Evolutionary conservation across 2,888 invertebrate species (phyloP).

Genomic region (Aleiodes alternator): DNA sequence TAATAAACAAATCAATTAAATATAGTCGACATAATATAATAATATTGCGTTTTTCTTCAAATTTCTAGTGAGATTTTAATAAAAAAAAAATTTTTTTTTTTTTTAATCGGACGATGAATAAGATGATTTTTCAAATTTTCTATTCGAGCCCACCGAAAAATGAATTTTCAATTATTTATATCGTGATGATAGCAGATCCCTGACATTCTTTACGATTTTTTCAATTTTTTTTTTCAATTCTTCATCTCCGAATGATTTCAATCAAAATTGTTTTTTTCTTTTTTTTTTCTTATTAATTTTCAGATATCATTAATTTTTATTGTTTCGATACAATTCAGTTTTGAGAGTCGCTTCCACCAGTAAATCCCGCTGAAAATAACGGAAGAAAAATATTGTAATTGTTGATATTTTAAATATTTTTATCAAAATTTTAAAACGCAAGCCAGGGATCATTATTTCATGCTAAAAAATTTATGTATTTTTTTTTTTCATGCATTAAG

Average conservation of each 20-base stretch:
- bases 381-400: constrained; percentile 51
- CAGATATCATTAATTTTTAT: constrained; percentile 36
- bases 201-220: constrained; percentile 45
- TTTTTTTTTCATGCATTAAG: constrained; percentile 13
- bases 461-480: constrained; percentile 23
- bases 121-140: too few relatives aligned
- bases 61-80: too few relatives aligned
- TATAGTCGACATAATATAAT: too few relatives aligned
- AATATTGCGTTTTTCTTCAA: too few relatives aligned
- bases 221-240: constrained; percentile 45
- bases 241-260: constrained; percentile 42
- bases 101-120: too few relatives aligned
- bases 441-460: constrained; percentile 28
- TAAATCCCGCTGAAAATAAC: constrained; percentile 73
- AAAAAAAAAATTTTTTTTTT: too few relatives aligned
- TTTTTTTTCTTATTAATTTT: constrained; percentile 40
- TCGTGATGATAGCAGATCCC: constrained; percentile 39
- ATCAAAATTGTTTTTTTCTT: not conserved
- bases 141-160: too few relatives aligned
- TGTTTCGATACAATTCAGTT: constrained; percentile 63
- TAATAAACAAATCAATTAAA: constrained; percentile 36
- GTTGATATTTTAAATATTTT: not conserved
- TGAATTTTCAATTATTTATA: constrained; percentile 39
- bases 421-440: constrained; percentile 30
- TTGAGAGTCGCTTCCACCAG: constrained; percentile 70